Evolutionary conservation across 2,888 invertebrate species (phyloP).

Genomic region (Ommatoiulus sabulosus): DNA sequence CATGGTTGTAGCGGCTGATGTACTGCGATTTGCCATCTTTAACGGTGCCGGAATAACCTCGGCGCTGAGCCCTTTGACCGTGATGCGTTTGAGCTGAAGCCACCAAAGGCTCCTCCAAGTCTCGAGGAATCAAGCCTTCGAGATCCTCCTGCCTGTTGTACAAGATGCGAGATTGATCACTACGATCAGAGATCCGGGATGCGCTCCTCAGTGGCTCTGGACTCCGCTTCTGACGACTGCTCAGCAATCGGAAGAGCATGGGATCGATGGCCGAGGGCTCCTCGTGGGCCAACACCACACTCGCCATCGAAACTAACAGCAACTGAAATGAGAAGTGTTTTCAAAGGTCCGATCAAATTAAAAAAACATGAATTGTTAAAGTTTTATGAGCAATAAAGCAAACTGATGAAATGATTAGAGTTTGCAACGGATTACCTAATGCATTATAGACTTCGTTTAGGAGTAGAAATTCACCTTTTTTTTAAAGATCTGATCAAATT

Average conservation of each 20-base stretch:
- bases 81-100: conserved; percentile 31
- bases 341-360: too few relatives aligned
- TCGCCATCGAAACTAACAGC: neutral
- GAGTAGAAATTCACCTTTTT: too few relatives aligned
- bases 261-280: neutral
- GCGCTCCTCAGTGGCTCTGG: neutral
- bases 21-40: conserved; percentile 56
- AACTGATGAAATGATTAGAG: too few relatives aligned
- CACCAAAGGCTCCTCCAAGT: conserved; percentile 5
- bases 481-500: too few relatives aligned
- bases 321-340: neutral
- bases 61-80: neutral
- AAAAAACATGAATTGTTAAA: too few relatives aligned
- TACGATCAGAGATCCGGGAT: neutral
- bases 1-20: conserved; percentile 55
- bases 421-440: too few relatives aligned
- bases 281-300: neutral
- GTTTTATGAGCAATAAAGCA: too few relatives aligned
- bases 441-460: too few relatives aligned
- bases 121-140: neutral
- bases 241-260: neutral
- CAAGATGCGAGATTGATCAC: neutral
- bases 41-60: conserved; percentile 56
- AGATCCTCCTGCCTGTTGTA: neutral
- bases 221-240: too few relatives aligned